A percentile compares a stretch with the other conserved stretches of the same genome.
phyloP scores from a whole-genome alignment of 2,888 invertebrate species.

The Campoletis raptor region DNA sequence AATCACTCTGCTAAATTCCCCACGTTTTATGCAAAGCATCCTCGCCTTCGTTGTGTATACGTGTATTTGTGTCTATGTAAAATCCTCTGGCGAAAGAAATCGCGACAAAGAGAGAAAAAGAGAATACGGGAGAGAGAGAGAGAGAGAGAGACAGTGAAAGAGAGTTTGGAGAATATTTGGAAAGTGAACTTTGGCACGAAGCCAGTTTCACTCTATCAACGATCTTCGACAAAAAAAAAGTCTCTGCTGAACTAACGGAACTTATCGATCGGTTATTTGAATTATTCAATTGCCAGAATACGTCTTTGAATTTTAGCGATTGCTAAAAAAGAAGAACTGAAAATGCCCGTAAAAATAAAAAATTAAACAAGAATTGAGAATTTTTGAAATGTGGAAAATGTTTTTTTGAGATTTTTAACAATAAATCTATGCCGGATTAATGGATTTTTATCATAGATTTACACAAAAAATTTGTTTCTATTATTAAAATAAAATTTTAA shows the following conservation, averaged over 20 bases:
- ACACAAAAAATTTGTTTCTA: no score
- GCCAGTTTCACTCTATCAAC: constrained; percentile 39
- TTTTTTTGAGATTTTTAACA: no score
- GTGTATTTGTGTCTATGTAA: constrained; percentile 2
- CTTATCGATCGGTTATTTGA: constrained; percentile 22
- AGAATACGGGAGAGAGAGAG: background rate
- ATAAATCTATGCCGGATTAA: no score
- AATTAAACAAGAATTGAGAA: background rate
- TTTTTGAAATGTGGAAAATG: no score
- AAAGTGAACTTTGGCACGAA: constrained; percentile 42
- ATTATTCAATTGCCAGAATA: constrained; percentile 16
- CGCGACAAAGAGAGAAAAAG: background rate
- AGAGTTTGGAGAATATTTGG: constrained; percentile 17
- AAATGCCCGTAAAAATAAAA: background rate
- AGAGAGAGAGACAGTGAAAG: constrained; percentile 23
- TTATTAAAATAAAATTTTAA: no score
- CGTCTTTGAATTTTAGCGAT: background rate
- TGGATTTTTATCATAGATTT: no score
- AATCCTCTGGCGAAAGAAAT: constrained; percentile 38
- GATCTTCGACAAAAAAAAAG: constrained; percentile 26
- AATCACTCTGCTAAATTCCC: constrained; percentile 34
- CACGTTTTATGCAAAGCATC: constrained; percentile 51
- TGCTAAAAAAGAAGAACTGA: background rate
- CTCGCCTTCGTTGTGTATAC: constrained; percentile 15
- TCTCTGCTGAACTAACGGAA: background rate